A percentile compares a stretch with the other conserved stretches of the same genome.
Conservation (phyloP, 2,113 vertebrate genomes). For the Indicator maculatus region DNA sequence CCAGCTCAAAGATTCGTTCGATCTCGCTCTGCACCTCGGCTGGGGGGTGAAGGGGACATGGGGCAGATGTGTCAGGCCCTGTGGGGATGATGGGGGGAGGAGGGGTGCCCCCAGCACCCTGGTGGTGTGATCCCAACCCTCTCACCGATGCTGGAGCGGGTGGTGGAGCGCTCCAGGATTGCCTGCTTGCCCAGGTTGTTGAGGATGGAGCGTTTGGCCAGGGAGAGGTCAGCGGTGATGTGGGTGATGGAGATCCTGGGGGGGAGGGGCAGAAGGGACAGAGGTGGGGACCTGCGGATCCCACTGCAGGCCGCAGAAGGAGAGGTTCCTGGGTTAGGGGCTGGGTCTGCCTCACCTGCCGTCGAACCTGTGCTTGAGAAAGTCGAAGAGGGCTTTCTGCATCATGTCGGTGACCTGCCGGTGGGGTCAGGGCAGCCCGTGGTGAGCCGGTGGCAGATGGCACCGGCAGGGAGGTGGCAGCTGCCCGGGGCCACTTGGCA, state of each 20-base stretch:
- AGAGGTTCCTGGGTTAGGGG: not conserved
- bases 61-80: fast-evolving
- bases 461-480: not conserved
- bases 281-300: fast-evolving
- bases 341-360: constrained; percentile 81
- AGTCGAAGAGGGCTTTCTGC: constrained; percentile 98
- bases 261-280: not conserved
- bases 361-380: constrained; percentile 95
- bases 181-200: constrained; percentile 91
- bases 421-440: not conserved
- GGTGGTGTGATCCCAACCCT: fast-evolving
- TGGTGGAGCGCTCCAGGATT: constrained; percentile 94
- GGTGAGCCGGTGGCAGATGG: not conserved
- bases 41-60: not conserved
- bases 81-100: not conserved
- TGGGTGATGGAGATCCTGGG: constrained; percentile 94
- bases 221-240: constrained; percentile 92
- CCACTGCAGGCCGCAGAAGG: not conserved
- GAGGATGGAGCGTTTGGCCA: constrained; percentile 95
- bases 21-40: constrained; percentile 97
- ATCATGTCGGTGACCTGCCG: constrained; percentile 96
- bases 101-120: not conserved
- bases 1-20: constrained; percentile 95
- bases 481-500: not conserved
- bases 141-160: constrained; percentile 94